phyloP scores from a whole-genome alignment of 2,113 vertebrate genomes.

The Okapia johnstoni region DNA sequence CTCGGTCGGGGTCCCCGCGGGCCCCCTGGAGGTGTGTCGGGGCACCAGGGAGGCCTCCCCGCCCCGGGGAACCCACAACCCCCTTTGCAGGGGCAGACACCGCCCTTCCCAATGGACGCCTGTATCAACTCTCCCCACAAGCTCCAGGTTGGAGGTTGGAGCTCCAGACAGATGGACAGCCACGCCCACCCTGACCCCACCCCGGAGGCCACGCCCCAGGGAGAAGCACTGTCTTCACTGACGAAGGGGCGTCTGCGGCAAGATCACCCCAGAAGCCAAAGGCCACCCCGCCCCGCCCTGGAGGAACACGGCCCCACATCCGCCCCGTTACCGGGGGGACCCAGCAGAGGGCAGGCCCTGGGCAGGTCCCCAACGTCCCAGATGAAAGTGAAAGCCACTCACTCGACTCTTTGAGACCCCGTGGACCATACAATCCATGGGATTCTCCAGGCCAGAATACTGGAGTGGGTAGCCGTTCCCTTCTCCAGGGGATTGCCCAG shows the following conservation, averaged over 20 bases:
- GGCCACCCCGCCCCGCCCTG: too few species aligned
- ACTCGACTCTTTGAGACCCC: not conserved
- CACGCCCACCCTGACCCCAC: accelerated
- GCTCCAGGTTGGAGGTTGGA: not conserved
- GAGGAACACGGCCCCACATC: not conserved
- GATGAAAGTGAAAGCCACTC: not conserved
- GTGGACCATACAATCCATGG: not conserved
- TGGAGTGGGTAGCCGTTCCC: not conserved
- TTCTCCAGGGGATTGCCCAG: not conserved
- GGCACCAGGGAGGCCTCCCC: not conserved
- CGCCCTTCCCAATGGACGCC: not conserved
- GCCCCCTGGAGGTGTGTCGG: not conserved
- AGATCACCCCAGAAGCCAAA: not conserved
- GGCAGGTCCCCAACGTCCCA: not conserved
- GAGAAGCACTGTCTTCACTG: not conserved
- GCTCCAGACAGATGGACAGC: not conserved
- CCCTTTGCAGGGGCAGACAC: too few species aligned
- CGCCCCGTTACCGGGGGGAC: accelerated
- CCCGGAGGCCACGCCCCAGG: accelerated
- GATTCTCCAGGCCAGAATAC: not conserved
- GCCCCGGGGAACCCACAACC: not conserved
- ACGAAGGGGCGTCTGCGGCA: not conserved
- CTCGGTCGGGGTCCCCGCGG: accelerated
- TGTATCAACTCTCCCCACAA: accelerated
- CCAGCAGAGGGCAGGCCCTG: accelerated